A percentile compares a stretch with the other conserved stretches of the same genome.
Evolutionary conservation across 2,888 invertebrate genomes (phyloP).

Genomic region (Sarcophaga rosellei): DNA sequence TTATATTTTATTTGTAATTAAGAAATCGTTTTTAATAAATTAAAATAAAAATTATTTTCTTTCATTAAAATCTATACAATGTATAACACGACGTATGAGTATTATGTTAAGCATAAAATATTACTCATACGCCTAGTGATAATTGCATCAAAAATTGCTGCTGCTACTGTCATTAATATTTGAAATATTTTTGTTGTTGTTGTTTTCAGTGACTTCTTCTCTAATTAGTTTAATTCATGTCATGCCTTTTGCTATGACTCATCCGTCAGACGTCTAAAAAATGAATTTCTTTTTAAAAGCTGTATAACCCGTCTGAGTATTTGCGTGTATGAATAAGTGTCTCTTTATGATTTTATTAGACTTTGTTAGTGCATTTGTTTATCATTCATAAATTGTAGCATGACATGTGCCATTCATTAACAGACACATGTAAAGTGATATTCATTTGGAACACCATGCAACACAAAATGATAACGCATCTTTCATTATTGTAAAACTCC

Average conservation of each 20-base stretch:
- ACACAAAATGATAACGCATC: not conserved
- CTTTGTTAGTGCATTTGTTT: not conserved
- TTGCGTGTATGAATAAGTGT: not conserved
- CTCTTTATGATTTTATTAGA: constrained; percentile 36
- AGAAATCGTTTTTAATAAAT: not conserved
- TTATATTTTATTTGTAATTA: too few species aligned
- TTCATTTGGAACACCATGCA: constrained; percentile 9
- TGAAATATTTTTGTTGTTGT: not conserved
- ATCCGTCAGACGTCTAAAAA: constrained; percentile 1
- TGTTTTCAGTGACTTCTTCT: not conserved
- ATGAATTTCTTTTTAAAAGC: not conserved
- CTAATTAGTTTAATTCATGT: not conserved
- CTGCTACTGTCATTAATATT: not conserved
- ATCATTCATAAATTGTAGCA: constrained; percentile 2
- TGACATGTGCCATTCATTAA: constrained; percentile 39
- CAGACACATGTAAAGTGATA: constrained; percentile 14
- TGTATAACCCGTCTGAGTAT: not conserved
- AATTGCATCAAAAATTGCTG: not conserved
- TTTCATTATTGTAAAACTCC: too few species aligned
- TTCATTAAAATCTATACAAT: not conserved
- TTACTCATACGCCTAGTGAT: constrained; percentile 2
- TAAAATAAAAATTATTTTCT: not conserved
- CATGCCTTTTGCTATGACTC: not conserved
- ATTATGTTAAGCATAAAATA: not conserved
- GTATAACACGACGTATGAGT: not conserved